A percentile compares a stretch with the other conserved stretches of the same genome.
Evolutionary conservation across 2,797 vertebrate species (phyloP).

Genomic region (Hemitrygon akajei): DNA sequence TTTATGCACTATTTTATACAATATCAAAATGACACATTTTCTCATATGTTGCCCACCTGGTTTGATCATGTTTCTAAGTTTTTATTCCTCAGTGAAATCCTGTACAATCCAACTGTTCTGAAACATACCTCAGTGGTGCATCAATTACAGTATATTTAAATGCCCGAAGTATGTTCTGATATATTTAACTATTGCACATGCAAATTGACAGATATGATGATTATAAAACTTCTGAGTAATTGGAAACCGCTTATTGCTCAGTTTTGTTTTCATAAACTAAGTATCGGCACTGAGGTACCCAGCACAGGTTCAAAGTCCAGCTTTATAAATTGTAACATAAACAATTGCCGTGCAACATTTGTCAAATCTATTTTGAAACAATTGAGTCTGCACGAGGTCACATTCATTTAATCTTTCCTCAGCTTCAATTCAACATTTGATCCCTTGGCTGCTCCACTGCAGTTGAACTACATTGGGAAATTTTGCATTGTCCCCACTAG

Average conservation of each 20-base stretch:
- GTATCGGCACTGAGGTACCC: background rate
- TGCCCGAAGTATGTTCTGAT: background rate
- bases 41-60: background rate
- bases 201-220: background rate
- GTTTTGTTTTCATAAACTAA: background rate
- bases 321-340: background rate
- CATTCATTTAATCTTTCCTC: background rate
- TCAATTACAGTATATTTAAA: background rate
- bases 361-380: background rate
- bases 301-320: background rate
- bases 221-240: background rate
- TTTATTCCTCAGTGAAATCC: background rate
- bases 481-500: background rate
- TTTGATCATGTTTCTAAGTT: background rate
- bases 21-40: background rate
- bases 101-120: background rate
- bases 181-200: background rate
- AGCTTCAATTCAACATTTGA: background rate
- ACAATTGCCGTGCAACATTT: background rate
- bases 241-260: background rate
- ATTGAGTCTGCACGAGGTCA: background rate
- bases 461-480: slow-evolving; percentile 21
- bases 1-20: no score
- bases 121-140: background rate
- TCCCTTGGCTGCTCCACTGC: background rate